Evolutionary conservation across 2,888 invertebrate genomes (phyloP).

Genomic region (Bedellia somnulentella): DNA sequence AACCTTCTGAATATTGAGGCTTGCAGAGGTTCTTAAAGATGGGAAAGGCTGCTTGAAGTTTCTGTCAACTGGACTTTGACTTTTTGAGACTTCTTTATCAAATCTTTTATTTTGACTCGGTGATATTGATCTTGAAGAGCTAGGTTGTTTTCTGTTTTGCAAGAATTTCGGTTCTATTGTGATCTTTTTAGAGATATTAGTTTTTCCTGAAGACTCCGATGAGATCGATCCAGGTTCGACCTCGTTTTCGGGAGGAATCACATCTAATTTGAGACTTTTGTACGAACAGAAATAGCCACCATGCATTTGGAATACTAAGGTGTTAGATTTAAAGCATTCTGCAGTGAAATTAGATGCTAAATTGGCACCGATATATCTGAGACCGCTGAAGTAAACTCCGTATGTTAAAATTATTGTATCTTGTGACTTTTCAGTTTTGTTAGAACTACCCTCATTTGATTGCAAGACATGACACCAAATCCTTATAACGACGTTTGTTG

Average conservation of each 20-base stretch:
- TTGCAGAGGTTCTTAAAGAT: conserved; percentile 27
- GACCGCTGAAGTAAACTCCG: conserved; percentile 83
- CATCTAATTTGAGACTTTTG: conserved; percentile 50
- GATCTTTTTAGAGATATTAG: conserved; percentile 32
- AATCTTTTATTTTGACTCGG: conserved; percentile 31
- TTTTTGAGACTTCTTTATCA: conserved; percentile 48
- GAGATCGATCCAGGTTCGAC: conserved; percentile 40
- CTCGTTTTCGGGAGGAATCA: conserved; percentile 46
- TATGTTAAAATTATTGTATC: conserved; percentile 74
- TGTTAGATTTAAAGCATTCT: conserved; percentile 68
- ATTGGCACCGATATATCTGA: conserved; percentile 74
- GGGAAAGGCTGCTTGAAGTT: conserved; percentile 39
- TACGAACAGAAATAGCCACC: conserved; percentile 81
- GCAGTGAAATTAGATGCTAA: conserved; percentile 68
- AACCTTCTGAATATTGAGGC: conserved; percentile 25
- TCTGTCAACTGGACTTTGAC: conserved; percentile 46
- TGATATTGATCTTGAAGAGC: conserved; percentile 41
- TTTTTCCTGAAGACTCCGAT: conserved; percentile 40
- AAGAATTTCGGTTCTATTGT: conserved; percentile 31
- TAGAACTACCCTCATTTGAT: conserved; percentile 16
- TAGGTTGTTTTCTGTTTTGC: conserved; percentile 23
- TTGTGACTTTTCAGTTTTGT: conserved; percentile 19
- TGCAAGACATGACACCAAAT: conserved; percentile 45
- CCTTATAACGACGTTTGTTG: conserved; percentile 44
- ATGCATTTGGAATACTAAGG: conserved; percentile 83